A percentile compares a stretch with the other conserved stretches of the same genome.
These are phyloP conservation scores for Otocyon megalotis DNA, from an alignment of 2,113 vertebrate genomes.

Conservation along the genomic window DNA sequence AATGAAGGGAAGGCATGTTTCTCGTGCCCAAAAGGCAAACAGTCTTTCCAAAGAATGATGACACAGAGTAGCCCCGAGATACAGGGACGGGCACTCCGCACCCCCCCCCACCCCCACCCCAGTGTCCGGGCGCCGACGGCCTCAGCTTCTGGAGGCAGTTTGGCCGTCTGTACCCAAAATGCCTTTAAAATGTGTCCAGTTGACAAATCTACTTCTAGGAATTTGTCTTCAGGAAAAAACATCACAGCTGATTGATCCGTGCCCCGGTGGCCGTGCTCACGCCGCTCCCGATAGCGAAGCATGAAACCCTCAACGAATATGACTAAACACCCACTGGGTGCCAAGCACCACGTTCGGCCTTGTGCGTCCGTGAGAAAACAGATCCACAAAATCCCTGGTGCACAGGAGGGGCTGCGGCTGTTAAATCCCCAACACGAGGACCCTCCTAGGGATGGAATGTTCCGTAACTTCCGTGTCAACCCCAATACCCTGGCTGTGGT, in stretches of 20 bases:
- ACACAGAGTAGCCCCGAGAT: rapidly evolving
- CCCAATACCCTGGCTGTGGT: not conserved
- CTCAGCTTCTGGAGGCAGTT: too few relatives aligned
- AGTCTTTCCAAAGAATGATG: not conserved
- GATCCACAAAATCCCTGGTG: rapidly evolving
- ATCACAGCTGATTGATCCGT: not conserved
- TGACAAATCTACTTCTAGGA: not conserved
- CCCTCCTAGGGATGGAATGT: not conserved
- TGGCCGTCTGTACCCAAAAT: rapidly evolving
- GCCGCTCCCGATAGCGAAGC: rapidly evolving
- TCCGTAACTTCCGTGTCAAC: rapidly evolving
- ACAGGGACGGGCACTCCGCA: not conserved
- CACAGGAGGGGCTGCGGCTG: not conserved
- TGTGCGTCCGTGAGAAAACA: rapidly evolving
- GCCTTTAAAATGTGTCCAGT: not conserved
- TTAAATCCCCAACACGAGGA: not conserved
- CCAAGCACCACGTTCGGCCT: rapidly evolving
- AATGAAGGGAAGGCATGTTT: not conserved
- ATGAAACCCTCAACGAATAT: too few relatives aligned
- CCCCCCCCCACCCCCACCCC: rapidly evolving
- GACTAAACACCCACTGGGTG: rapidly evolving
- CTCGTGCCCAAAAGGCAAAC: not conserved
- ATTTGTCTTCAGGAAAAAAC: not conserved
- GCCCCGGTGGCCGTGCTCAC: rapidly evolving
- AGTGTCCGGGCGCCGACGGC: rapidly evolving